Evolutionary conservation across 2,888 invertebrate species (phyloP).

Genomic region (Drosophila mimica): DNA sequence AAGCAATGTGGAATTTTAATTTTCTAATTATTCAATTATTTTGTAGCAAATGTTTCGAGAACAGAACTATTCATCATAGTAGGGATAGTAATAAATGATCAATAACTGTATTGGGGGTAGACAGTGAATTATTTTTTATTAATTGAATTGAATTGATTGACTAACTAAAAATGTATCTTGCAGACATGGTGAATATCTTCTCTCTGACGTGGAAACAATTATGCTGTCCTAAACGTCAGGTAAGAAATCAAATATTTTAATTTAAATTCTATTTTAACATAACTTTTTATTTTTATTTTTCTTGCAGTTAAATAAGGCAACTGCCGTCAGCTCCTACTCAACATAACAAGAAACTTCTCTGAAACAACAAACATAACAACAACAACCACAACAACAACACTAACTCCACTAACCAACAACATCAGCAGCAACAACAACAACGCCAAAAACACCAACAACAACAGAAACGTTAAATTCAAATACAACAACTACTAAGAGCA

Average conservation of each 20-base stretch:
- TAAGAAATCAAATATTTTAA: slow-evolving; percentile 43
- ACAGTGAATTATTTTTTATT: background rate
- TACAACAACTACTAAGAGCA: slow-evolving; percentile 50
- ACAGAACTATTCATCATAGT: background rate
- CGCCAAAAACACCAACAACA: slow-evolving; percentile 48
- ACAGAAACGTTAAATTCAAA: slow-evolving; percentile 23
- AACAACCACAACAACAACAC: slow-evolving; percentile 57
- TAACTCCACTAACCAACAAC: slow-evolving; percentile 55
- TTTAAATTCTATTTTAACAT: background rate
- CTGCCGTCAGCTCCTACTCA: slow-evolving; percentile 75
- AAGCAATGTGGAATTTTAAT: slow-evolving; percentile 36
- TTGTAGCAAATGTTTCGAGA: background rate
- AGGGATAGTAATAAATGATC: background rate
- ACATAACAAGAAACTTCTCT: slow-evolving; percentile 83
- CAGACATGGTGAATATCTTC: slow-evolving; percentile 84
- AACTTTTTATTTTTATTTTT: background rate
- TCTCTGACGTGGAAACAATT: slow-evolving; percentile 80
- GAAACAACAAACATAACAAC: slow-evolving; percentile 62
- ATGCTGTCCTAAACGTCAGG: slow-evolving; percentile 84
- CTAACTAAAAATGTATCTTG: slow-evolving; percentile 43
- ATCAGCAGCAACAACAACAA: slow-evolving; percentile 36
- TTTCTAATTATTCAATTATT: slow-evolving; percentile 51
- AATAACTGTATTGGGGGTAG: background rate
- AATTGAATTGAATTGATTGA: background rate
- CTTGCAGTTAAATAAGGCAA: slow-evolving; percentile 78